A percentile compares a stretch with the other conserved stretches of the same genome.
Evolutionary conservation across 2,888 invertebrate genomes (phyloP).

Genomic region (Terebella lapidaria): DNA sequence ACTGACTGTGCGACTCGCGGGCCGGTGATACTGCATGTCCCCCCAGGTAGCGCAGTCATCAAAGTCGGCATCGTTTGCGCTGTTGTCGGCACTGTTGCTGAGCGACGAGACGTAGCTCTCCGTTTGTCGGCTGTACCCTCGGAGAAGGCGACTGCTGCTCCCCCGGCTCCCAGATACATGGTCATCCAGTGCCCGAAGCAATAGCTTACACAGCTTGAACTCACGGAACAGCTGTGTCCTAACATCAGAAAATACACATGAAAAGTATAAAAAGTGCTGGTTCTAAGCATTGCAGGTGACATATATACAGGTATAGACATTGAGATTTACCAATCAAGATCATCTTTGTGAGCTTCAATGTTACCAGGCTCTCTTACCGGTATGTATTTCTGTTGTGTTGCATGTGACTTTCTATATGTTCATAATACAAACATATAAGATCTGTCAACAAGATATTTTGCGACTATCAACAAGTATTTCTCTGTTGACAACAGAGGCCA

Average conservation of each 20-base stretch:
- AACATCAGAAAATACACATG: neutral
- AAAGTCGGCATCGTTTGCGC: conserved; percentile 32
- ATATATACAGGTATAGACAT: too few species aligned
- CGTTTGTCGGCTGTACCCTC: conserved; percentile 50
- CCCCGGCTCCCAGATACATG: conserved; percentile 36
- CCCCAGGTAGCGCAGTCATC: conserved; percentile 29
- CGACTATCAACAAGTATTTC: too few species aligned
- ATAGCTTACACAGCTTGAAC: conserved; percentile 49
- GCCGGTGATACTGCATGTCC: conserved; percentile 34
- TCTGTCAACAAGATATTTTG: too few species aligned
- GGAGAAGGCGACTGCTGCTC: conserved; percentile 22
- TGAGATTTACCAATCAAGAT: too few species aligned
- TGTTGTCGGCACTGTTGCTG: conserved; percentile 47
- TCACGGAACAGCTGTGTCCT: conserved; percentile 37
- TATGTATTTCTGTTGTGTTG: too few species aligned
- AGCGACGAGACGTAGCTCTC: conserved; percentile 49
- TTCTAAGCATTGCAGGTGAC: too few species aligned
- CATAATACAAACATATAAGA: too few species aligned
- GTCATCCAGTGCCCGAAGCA: conserved; percentile 48
- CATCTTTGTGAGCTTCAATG: too few species aligned
- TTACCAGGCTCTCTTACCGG: too few species aligned
- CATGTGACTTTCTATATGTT: too few species aligned
- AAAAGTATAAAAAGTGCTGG: neutral
- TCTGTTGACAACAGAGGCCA: too few species aligned
- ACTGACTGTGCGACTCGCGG: conserved; percentile 48